phyloP scores from a whole-genome alignment of 2,113 vertebrate genomes.

The Bubalus kerabau region DNA sequence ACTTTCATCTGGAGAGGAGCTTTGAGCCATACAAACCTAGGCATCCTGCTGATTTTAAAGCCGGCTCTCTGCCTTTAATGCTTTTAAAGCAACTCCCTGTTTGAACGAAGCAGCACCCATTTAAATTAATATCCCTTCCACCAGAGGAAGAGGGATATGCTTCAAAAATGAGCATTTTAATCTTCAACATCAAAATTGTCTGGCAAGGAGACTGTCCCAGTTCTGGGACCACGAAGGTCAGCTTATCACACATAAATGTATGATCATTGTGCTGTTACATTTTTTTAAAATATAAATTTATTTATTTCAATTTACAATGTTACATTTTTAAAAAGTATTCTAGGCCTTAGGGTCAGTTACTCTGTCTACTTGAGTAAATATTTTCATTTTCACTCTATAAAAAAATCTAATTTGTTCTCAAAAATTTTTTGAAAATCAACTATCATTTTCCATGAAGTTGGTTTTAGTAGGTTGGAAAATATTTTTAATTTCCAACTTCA shows the following conservation, averaged over 20 bases:
- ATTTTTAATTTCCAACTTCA: background rate
- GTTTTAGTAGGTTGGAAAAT: background rate
- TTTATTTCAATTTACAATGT: no score
- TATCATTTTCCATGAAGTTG: background rate
- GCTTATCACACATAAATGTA: background rate
- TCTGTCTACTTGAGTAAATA: background rate
- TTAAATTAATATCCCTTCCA: conserved; percentile 19
- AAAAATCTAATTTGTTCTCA: background rate
- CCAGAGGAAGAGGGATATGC: background rate
- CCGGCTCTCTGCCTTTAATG: conserved; percentile 26
- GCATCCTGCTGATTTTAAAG: conserved; percentile 27
- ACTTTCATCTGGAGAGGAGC: conserved; percentile 19
- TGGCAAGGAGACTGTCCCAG: conserved; percentile 18
- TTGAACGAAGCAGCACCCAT: background rate
- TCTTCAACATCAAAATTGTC: conserved; percentile 44
- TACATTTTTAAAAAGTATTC: background rate
- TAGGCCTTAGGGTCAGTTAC: background rate
- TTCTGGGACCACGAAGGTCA: background rate
- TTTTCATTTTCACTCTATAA: background rate
- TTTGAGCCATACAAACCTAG: conserved; percentile 28
- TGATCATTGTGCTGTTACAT: background rate
- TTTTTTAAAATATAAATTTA: background rate
- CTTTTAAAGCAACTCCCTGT: conserved; percentile 22
- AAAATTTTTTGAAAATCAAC: conserved; percentile 16
- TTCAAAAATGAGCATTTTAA: conserved; percentile 48